These are phyloP conservation scores for Cheilosia grossa DNA, from an alignment of 2,888 invertebrate species.

Conservation along the genomic window DNA sequence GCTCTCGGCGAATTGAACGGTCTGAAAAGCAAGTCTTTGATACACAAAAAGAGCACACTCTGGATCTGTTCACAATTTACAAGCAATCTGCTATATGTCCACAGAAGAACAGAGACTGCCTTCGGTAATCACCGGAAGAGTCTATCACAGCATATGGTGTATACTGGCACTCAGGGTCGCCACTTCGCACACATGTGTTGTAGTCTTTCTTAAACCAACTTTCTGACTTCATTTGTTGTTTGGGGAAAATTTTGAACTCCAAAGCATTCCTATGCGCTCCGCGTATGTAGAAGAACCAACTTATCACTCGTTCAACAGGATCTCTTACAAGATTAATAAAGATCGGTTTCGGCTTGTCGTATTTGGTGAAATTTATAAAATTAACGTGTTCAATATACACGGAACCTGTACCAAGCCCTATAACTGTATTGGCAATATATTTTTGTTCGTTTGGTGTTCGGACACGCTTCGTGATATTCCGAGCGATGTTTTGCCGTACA, in stretches of 20 bases:
- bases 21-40: constrained; percentile 83
- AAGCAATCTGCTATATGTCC: constrained; percentile 92
- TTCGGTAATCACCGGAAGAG: constrained; percentile 91
- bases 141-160: constrained; percentile 90
- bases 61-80: constrained; percentile 84
- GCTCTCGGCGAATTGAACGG: constrained; percentile 89
- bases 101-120: constrained; percentile 94
- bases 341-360: constrained; percentile 90
- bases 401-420: constrained; percentile 88
- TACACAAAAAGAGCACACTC: background rate
- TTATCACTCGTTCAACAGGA: constrained; percentile 94
- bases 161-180: constrained; percentile 92
- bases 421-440: constrained; percentile 87
- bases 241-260: constrained; percentile 91
- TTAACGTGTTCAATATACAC: constrained; percentile 94
- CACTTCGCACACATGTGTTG: constrained; percentile 91
- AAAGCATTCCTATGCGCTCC: constrained; percentile 89
- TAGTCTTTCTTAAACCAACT: constrained; percentile 86
- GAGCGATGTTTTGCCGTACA: constrained; percentile 84
- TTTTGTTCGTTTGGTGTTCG: constrained; percentile 88
- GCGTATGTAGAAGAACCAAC: constrained; percentile 94
- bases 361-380: constrained; percentile 92
- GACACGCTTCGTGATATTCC: constrained; percentile 65
- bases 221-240: constrained; percentile 83
- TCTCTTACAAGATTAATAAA: constrained; percentile 94